Evolutionary conservation across 2,888 invertebrate species (phyloP).

Genomic region (Limnephilus marmoratus): DNA sequence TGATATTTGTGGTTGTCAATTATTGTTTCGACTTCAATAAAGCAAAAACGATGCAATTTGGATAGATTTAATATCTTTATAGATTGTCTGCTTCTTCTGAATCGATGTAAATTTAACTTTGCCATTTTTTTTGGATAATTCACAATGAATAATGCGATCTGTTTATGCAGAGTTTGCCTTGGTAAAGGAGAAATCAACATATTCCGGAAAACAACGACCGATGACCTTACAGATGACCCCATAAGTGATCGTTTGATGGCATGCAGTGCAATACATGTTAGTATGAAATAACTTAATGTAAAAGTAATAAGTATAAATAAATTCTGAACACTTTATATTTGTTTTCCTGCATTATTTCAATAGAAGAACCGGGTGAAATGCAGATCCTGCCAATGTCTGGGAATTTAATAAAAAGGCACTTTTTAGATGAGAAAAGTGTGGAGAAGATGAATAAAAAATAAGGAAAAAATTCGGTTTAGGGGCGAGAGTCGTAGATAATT

Average conservation of each 20-base stretch:
- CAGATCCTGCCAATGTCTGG: no score
- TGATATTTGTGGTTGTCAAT: no score
- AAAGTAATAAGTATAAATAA: no score
- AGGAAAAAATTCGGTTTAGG: no score
- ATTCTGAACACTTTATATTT: no score
- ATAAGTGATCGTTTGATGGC: conserved; percentile 49
- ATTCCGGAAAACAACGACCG: conserved; percentile 9
- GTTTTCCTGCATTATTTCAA: no score
- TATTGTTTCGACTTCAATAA: neutral
- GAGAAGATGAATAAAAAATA: no score
- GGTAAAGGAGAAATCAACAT: conserved; percentile 45
- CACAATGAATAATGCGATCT: conserved; percentile 45
- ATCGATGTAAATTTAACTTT: neutral
- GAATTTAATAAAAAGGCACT: no score
- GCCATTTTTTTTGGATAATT: neutral
- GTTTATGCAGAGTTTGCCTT: conserved; percentile 57
- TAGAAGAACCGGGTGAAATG: no score
- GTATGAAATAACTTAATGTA: neutral
- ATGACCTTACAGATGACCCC: conserved; percentile 26
- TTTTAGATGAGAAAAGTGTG: no score
- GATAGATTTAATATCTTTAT: neutral
- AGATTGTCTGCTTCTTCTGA: neutral
- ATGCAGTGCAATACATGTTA: conserved; percentile 49
- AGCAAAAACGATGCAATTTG: neutral
- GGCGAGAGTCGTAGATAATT: no score